Conservation (phyloP, 2,888 invertebrate species). For the Idaea dimidiata region DNA sequence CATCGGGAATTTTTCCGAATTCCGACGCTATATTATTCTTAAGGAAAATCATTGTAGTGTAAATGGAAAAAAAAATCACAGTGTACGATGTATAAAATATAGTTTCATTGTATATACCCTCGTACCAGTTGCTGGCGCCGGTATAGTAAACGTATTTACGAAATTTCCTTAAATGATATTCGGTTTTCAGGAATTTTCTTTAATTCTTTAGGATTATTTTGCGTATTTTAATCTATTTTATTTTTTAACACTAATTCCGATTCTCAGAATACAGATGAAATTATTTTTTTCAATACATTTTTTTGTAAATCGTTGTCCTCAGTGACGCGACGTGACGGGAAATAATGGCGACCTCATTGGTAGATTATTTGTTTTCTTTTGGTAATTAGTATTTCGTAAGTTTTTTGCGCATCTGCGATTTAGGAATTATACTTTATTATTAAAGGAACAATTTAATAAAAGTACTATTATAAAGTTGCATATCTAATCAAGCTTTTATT, state of each 20-base stretch:
- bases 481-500: neutral
- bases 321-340: too few species aligned
- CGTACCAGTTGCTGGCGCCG: slow-evolving; percentile 62
- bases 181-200: slow-evolving; percentile 51
- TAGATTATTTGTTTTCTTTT: too few species aligned
- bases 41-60: slow-evolving; percentile 62
- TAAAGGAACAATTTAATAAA: neutral
- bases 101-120: slow-evolving; percentile 51
- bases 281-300: too few species aligned
- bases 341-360: too few species aligned
- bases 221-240: neutral
- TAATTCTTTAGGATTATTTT: neutral
- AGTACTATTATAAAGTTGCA: neutral
- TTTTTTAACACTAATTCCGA: too few species aligned
- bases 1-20: slow-evolving; percentile 59
- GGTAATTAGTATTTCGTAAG: too few species aligned
- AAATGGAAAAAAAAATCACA: slow-evolving; percentile 52
- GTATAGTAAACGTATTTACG: slow-evolving; percentile 64
- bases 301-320: too few species aligned
- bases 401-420: too few species aligned
- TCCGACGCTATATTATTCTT: slow-evolving; percentile 65
- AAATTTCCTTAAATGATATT: slow-evolving; percentile 47
- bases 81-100: slow-evolving; percentile 49
- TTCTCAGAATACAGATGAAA: too few species aligned
- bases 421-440: too few species aligned